These are phyloP conservation scores for Xenotilapia caudafasciata DNA, from an alignment of 2,113 vertebrate genomes.

Conservation along the genomic window DNA sequence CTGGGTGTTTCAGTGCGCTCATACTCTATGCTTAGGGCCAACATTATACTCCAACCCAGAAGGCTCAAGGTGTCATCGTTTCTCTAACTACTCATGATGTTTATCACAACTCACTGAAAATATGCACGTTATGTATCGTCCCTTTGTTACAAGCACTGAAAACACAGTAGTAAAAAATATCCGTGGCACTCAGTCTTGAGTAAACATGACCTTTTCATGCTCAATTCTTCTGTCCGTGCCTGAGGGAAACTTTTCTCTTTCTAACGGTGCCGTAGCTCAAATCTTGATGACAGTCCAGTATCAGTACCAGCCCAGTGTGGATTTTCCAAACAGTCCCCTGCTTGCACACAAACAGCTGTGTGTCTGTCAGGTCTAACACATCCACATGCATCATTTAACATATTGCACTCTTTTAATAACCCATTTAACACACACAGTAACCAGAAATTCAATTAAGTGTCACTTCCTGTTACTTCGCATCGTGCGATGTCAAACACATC, in stretches of 20 bases:
- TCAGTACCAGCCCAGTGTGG: not conserved
- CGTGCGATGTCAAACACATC: not conserved
- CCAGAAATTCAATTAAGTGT: not conserved
- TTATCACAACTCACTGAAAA: not conserved
- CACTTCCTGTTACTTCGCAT: not conserved
- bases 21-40: not conserved
- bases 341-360: not conserved
- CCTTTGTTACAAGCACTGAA: not conserved
- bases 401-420: not conserved
- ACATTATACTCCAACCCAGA: not conserved
- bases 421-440: not conserved
- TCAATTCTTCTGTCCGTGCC: not conserved
- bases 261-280: not conserved
- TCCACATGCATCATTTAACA: not conserved
- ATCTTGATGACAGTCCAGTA: not conserved
- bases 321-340: not conserved
- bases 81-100: not conserved
- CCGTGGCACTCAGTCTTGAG: not conserved
- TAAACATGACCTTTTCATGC: conserved; percentile 5
- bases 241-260: not conserved
- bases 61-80: not conserved
- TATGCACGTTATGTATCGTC: not conserved
- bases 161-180: not conserved
- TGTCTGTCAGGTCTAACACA: not conserved
- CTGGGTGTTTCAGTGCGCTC: not conserved